A percentile compares a stretch with the other conserved stretches of the same genome.
These are phyloP conservation scores for Tineola bisselliella DNA, from an alignment of 2,888 invertebrate genomes.

Conservation along the genomic window DNA sequence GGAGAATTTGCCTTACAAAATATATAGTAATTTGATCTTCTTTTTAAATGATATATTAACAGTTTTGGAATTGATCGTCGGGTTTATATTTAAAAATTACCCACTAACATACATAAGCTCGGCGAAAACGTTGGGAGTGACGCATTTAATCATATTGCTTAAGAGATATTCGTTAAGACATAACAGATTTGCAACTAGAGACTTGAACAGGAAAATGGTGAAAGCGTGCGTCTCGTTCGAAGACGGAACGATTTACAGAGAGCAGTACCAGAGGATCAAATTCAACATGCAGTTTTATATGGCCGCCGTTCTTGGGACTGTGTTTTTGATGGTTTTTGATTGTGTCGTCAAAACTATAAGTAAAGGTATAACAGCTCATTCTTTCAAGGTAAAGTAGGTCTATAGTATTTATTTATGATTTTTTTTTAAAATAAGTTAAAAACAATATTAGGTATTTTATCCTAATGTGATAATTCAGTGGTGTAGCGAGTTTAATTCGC, in stretches of 20 bases:
- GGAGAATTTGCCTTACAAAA: background rate
- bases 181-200: background rate
- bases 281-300: background rate
- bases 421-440: no score
- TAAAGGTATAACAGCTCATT: slow-evolving; percentile 13
- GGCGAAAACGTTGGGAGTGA: background rate
- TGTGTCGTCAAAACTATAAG: background rate
- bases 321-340: background rate
- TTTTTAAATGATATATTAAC: background rate
- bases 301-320: background rate
- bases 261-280: background rate
- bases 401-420: no score
- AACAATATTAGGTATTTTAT: no score
- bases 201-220: background rate
- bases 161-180: background rate
- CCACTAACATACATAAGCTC: background rate
- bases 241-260: background rate
- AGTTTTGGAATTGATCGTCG: background rate
- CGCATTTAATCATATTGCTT: background rate
- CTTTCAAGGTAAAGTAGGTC: no score
- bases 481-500: no score
- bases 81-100: background rate
- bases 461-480: no score
- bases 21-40: background rate
- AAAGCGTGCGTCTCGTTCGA: background rate